Evolutionary conservation across 2,797 vertebrate species (phyloP), one percentile per base, ranked within the genome.

Genomic region (Falco cherrug): DNA sequence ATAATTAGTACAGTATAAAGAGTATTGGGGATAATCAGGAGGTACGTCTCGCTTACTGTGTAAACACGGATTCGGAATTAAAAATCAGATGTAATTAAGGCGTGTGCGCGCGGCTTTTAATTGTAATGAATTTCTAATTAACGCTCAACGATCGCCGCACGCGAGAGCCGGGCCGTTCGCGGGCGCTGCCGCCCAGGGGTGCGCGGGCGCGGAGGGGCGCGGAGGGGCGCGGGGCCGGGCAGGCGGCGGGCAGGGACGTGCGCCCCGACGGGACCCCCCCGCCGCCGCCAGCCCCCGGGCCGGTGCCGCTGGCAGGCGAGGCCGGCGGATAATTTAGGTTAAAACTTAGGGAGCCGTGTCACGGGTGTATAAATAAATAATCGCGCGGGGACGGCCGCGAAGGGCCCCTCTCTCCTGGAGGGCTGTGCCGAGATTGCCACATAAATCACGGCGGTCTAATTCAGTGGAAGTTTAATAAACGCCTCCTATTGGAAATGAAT

Each of bases 381-480:
- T 91, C 90, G 64, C 56, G 86, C 54, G 87, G 84, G 95, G 95
- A 33, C 63, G 95, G 89, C 73, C 54, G 93, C 87, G 83, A 51
- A 92, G 47, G 95, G 96, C 94, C 95, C 87, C 92, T 90, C 96
- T 53, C 91, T 98, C 97, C 98, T 98, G 97, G 95, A 97, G 98
- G 96, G 98, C 96, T 98, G 98, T 93, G 97, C 96, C 93, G 96
- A 98, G 98, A 99, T 98, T 98, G 98, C 96, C 97, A 98, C 98
- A 98, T 98, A 98, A 98, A 99, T 99, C 98, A 98, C 97, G 95
- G 87, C 97, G 97, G 97, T 97, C 98, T 98, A 98, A 98, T 98
- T 98, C 98, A 98, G 98, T 98, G 98, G 98, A 98, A 98, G 97
- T 98, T 98, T 99, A 99, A 99, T 99, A 99, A 99, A 98, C 98